Percentiles rank a stretch among this genome's conserved stretches.
phyloP scores from a whole-genome alignment of 2,888 invertebrate species.

The Agrochola circellaris region DNA sequence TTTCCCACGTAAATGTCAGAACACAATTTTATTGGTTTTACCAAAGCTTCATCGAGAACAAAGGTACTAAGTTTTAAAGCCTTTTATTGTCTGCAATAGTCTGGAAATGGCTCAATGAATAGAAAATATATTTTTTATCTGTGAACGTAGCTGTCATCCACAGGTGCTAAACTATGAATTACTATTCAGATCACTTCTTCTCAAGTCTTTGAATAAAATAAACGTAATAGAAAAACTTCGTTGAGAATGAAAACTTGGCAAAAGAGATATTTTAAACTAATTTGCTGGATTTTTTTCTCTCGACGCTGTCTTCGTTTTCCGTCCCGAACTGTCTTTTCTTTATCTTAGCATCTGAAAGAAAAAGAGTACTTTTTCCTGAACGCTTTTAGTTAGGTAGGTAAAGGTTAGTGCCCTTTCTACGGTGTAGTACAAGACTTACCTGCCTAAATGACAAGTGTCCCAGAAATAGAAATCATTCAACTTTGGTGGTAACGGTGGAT shows the following conservation, averaged over 20 bases:
- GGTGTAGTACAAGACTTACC: no score
- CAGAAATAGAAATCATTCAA: not conserved
- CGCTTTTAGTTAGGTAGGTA: not conserved
- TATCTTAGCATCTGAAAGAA: not conserved
- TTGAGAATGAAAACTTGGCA: slow-evolving; percentile 13
- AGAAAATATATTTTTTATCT: slow-evolving; percentile 31
- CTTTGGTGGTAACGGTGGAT: not conserved
- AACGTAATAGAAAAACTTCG: slow-evolving; percentile 27
- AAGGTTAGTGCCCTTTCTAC: not conserved
- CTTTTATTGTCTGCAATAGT: slow-evolving; percentile 33
- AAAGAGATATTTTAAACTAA: slow-evolving; percentile 27
- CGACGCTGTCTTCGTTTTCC: slow-evolving; percentile 16
- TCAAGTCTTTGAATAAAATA: slow-evolving; percentile 33
- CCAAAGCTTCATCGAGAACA: slow-evolving; percentile 15
- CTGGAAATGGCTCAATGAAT: slow-evolving; percentile 21
- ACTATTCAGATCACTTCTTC: slow-evolving; percentile 36
- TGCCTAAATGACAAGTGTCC: not conserved
- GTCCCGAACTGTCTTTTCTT: not conserved
- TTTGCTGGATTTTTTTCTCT: slow-evolving; percentile 11
- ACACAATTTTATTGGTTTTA: slow-evolving; percentile 41
- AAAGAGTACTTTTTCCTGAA: not conserved
- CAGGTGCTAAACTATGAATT: slow-evolving; percentile 23
- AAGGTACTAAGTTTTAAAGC: slow-evolving; percentile 24
- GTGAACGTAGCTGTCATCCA: slow-evolving; percentile 21
- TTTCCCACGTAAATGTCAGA: slow-evolving; percentile 12